These are phyloP conservation scores for Cavia aperea DNA, from an alignment of 2,113 vertebrate genomes.

Conservation along the genomic window DNA sequence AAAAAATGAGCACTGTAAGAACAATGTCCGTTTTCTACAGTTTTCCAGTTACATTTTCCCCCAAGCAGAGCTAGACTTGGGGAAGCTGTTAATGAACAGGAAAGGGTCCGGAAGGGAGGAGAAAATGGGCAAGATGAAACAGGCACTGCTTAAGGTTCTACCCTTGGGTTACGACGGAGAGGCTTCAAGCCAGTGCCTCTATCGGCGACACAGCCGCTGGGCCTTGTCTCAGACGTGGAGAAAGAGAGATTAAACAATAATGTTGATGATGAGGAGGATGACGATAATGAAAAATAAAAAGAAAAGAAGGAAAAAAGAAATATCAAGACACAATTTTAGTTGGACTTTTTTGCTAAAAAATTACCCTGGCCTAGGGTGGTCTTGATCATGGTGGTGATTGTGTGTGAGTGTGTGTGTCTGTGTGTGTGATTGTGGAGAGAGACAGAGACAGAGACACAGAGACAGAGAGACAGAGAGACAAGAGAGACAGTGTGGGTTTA, in stretches of 20 bases:
- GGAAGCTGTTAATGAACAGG: constrained; percentile 19
- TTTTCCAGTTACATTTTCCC: background rate
- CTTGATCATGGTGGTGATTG: background rate
- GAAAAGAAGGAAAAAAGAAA: background rate
- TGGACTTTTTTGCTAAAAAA: constrained; percentile 22
- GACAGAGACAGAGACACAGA: too few species aligned
- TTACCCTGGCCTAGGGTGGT: background rate
- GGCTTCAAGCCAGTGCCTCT: background rate
- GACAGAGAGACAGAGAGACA: background rate
- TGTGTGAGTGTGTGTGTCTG: background rate
- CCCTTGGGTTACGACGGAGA: constrained; percentile 12
- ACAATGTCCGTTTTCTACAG: background rate
- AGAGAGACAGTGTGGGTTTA: background rate
- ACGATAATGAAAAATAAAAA: background rate
- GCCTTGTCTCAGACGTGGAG: background rate
- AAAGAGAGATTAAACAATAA: background rate
- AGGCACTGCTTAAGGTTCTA: constrained; percentile 18
- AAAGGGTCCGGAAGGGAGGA: constrained; percentile 34
- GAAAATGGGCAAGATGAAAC: constrained; percentile 16
- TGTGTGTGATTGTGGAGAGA: background rate
- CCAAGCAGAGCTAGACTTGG: background rate
- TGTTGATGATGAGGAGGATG: background rate
- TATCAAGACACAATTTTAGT: constrained; percentile 14
- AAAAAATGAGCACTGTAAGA: background rate
- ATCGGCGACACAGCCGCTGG: constrained; percentile 8